Percentiles rank a stretch among this genome's conserved stretches.
Conservation (phyloP, 2,797 vertebrate species). For the Geotrypetes seraphini region DNA sequence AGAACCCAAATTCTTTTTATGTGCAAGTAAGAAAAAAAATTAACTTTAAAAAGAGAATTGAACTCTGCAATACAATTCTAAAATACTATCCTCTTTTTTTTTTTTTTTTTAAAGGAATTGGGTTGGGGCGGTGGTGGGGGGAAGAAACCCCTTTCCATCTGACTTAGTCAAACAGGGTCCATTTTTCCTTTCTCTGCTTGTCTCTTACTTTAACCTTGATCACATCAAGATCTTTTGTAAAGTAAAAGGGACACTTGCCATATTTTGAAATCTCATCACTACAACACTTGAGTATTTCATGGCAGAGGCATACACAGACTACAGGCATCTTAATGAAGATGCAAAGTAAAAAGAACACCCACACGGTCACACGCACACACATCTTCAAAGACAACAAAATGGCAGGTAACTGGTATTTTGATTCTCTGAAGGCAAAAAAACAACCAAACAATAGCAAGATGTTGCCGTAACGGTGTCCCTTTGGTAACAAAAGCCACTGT, state of each 20-base stretch:
- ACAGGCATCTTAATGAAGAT: conserved; percentile 80
- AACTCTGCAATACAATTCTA: conserved; percentile 82
- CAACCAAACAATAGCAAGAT: too few species aligned
- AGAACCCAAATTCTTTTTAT: conserved; percentile 87
- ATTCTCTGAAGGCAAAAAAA: conserved; percentile 83
- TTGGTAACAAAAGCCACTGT: too few species aligned
- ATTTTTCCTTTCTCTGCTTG: conserved; percentile 57
- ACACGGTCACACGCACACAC: conserved; percentile 59
- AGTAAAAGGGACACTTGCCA: conserved; percentile 68
- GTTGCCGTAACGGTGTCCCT: too few species aligned
- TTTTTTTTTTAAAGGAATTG: conserved; percentile 77
- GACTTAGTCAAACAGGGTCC: conserved; percentile 73
- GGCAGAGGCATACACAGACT: conserved; percentile 76
- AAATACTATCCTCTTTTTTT: conserved; percentile 82
- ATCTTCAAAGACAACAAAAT: conserved; percentile 69
- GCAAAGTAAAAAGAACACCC: conserved; percentile 71
- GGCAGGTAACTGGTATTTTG: conserved; percentile 74
- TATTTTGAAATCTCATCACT: conserved; percentile 73
- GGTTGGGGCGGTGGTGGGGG: too few species aligned
- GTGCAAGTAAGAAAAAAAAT: conserved; percentile 89
- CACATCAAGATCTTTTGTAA: conserved; percentile 74
- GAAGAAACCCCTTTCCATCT: conserved; percentile 71
- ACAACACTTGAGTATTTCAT: conserved; percentile 75
- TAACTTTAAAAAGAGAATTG: conserved; percentile 87
- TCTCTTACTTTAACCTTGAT: conserved; percentile 80